phyloP scores from a whole-genome alignment of 2,888 invertebrate genomes.

The Drosophila percnosoma region DNA sequence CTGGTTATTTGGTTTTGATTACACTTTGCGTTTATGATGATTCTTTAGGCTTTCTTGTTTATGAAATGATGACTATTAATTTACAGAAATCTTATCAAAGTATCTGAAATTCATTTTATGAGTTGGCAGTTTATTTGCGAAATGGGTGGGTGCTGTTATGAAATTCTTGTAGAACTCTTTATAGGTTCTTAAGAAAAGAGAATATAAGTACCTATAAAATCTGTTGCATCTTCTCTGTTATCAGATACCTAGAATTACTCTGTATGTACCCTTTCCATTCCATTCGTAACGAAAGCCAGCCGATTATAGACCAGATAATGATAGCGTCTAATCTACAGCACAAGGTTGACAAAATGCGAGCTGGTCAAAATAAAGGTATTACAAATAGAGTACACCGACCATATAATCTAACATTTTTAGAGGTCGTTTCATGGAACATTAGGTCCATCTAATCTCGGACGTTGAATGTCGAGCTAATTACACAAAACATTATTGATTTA shows the following conservation, averaged over 20 bases:
- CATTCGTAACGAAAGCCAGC: neutral
- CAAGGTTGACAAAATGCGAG: slow-evolving; percentile 23
- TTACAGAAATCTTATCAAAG: neutral
- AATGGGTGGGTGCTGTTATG: neutral
- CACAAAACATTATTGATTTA: slow-evolving; percentile 44
- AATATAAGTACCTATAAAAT: neutral
- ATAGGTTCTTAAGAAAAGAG: too few species aligned
- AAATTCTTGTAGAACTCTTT: neutral
- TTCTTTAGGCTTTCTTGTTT: neutral
- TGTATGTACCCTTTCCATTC: neutral
- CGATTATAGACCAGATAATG: slow-evolving; percentile 19
- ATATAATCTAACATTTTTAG: slow-evolving; percentile 49
- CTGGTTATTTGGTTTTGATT: neutral
- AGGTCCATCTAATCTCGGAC: slow-evolving; percentile 43
- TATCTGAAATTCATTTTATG: neutral
- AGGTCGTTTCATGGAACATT: slow-evolving; percentile 79
- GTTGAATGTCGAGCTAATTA: slow-evolving; percentile 24
- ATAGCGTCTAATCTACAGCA: slow-evolving; percentile 25
- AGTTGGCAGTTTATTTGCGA: neutral
- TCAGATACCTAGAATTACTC: neutral
- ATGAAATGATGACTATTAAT: slow-evolving; percentile 15
- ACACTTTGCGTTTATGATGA: neutral
- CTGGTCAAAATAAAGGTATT: slow-evolving; percentile 14
- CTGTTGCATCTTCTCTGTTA: neutral
- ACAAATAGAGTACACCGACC: slow-evolving; percentile 17